phyloP scores from a whole-genome alignment of 2,113 vertebrate genomes.

The Tupaia chinensis region DNA sequence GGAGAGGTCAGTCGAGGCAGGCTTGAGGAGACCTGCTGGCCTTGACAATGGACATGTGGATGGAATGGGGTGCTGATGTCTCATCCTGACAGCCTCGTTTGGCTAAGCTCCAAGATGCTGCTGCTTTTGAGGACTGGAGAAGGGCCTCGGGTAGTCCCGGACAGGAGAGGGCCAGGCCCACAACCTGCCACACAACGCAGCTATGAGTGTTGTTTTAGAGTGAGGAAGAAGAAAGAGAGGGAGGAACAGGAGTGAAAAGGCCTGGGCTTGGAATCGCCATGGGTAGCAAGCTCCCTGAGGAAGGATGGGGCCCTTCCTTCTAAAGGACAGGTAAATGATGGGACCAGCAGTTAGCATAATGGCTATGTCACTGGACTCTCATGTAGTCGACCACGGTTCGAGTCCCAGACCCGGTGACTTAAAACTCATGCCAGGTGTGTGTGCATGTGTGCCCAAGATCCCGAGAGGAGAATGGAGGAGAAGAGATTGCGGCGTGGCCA shows the following conservation, averaged over 20 bases:
- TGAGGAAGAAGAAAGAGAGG: not conserved
- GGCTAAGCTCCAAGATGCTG: not conserved
- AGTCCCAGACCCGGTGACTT: no score
- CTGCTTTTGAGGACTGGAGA: not conserved
- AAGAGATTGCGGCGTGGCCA: no score
- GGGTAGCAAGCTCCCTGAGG: not conserved
- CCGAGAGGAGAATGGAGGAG: no score
- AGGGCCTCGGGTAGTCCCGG: not conserved
- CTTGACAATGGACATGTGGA: not conserved
- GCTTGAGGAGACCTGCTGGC: not conserved
- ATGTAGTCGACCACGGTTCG: no score
- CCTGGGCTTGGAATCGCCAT: not conserved
- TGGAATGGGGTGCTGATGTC: no score
- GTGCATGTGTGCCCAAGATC: no score
- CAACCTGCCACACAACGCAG: no score
- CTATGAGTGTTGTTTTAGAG: not conserved
- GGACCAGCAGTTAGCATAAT: no score
- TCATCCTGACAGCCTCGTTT: not conserved
- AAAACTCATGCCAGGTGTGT: no score
- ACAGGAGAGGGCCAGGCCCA: accelerated
- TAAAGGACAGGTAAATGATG: not conserved
- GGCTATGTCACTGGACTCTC: no score
- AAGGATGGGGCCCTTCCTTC: not conserved
- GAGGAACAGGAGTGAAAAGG: not conserved
- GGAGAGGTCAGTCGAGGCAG: not conserved